These are phyloP conservation scores for Pangasius larnaudii DNA, from an alignment of 2,797 vertebrate genomes.

Conservation along the genomic window DNA sequence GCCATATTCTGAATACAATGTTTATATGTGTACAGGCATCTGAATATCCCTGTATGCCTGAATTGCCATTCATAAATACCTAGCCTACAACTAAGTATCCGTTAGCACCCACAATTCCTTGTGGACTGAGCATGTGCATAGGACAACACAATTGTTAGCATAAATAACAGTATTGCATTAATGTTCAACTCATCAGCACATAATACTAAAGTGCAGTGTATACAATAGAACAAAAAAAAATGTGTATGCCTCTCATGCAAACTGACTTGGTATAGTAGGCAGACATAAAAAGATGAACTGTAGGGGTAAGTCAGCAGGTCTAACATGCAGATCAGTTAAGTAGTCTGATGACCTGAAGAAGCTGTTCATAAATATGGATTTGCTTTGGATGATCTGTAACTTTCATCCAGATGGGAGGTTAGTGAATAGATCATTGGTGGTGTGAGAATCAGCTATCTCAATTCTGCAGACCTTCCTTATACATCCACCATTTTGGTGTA, in stretches of 20 bases:
- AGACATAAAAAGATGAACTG: background rate
- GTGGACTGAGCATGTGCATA: too few relatives aligned
- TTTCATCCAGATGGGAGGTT: background rate
- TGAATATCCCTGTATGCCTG: too few relatives aligned
- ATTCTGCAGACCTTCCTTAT: background rate
- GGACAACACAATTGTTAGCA: background rate
- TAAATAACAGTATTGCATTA: too few relatives aligned
- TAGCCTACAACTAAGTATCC: too few relatives aligned
- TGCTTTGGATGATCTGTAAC: background rate
- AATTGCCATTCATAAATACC: too few relatives aligned
- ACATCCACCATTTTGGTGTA: background rate
- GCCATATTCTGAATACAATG: too few relatives aligned
- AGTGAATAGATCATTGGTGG: background rate
- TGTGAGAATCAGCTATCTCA: background rate
- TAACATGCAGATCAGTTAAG: background rate
- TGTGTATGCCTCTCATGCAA: background rate
- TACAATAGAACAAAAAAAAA: background rate
- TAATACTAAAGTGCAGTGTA: background rate
- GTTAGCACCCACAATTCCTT: too few relatives aligned
- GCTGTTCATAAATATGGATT: background rate
- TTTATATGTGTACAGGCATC: too few relatives aligned
- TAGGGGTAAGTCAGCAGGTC: background rate
- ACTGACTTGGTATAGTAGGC: background rate
- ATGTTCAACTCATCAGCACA: background rate
- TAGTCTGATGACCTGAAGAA: background rate